Conservation (phyloP, 2,888 invertebrate genomes). For the Dryomyza anilis region DNA sequence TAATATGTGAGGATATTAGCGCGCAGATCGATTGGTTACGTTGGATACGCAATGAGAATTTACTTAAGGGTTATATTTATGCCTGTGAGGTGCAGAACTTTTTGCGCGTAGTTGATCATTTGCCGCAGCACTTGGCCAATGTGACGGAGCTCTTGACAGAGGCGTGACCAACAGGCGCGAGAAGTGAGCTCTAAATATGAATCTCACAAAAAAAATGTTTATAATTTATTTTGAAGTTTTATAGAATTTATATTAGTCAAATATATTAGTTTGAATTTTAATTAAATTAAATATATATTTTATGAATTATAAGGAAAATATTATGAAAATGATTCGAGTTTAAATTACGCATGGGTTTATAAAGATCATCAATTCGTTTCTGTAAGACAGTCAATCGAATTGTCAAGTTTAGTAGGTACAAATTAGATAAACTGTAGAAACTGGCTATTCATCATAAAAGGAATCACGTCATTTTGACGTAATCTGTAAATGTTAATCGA, state of each 20-base stretch:
- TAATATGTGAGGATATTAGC: slow-evolving; percentile 48
- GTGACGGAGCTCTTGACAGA: slow-evolving; percentile 36
- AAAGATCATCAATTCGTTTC: too few species aligned
- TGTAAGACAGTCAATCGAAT: too few species aligned
- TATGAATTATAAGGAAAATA: too few species aligned
- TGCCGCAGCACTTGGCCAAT: slow-evolving; percentile 41
- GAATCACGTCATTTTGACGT: too few species aligned
- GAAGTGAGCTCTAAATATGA: background rate
- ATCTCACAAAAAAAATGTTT: background rate
- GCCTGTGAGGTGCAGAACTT: slow-evolving; percentile 49
- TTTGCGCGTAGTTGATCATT: slow-evolving; percentile 40
- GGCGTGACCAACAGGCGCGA: background rate
- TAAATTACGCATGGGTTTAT: too few species aligned
- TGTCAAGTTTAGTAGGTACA: too few species aligned
- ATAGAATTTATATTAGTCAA: background rate
- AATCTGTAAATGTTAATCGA: too few species aligned
- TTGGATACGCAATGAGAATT: slow-evolving; percentile 41
- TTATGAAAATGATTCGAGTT: too few species aligned
- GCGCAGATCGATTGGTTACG: slow-evolving; percentile 43
- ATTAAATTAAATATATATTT: too few species aligned
- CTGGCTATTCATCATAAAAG: too few species aligned
- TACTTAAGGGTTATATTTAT: slow-evolving; percentile 49
- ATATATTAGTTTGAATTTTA: too few species aligned
- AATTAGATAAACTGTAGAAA: too few species aligned
- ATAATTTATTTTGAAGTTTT: background rate